phyloP scores from a whole-genome alignment of 1,140 invertebrate species.

The Bombus picipes region DNA sequence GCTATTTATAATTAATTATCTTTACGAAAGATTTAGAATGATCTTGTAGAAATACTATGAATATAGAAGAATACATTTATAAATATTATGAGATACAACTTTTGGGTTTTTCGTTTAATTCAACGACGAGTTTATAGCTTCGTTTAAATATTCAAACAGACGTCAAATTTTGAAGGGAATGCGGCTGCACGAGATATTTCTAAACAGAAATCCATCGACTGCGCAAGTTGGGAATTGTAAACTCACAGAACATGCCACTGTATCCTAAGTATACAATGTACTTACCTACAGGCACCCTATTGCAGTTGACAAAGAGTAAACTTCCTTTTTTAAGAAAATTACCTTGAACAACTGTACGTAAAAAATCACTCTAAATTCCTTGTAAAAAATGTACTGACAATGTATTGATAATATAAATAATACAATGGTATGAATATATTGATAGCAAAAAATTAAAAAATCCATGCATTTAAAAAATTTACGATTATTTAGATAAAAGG shows the following conservation, averaged over 20 bases:
- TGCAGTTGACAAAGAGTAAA: not conserved
- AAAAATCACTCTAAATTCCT: not conserved
- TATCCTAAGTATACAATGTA: not conserved
- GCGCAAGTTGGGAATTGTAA: not conserved
- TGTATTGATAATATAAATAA: too few relatives aligned
- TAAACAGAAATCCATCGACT: not conserved
- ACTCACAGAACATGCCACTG: not conserved
- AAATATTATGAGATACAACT: not conserved
- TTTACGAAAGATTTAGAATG: not conserved
- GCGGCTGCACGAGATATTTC: not conserved
- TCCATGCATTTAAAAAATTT: not conserved
- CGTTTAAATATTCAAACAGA: not conserved
- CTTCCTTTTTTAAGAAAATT: not conserved
- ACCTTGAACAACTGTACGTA: too few relatives aligned
- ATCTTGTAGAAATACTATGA: not conserved
- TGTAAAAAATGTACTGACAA: too few relatives aligned
- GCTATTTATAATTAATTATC: too few relatives aligned
- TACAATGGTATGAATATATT: not conserved
- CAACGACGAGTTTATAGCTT: not conserved
- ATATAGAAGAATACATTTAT: not conserved
- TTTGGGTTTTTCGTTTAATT: not conserved
- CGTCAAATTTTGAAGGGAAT: not conserved
- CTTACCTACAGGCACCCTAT: too few relatives aligned
- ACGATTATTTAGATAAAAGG: not conserved
- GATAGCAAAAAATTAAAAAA: not conserved